Evolutionary conservation across 2,888 invertebrate genomes (phyloP), one percentile per base, ranked within the genome.

Genomic region (Cenopis cana): DNA sequence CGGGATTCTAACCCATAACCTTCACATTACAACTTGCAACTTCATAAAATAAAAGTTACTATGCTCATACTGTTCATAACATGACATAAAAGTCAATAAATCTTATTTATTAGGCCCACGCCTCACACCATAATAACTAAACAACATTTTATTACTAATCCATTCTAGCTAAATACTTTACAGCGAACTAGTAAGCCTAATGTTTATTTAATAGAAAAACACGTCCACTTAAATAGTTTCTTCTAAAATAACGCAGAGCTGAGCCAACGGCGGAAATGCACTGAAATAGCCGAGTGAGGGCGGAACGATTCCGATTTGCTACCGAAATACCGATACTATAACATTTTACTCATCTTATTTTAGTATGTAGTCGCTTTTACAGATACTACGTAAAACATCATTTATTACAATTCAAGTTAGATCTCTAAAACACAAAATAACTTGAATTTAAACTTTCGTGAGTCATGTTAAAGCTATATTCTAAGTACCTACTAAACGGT

Each of bases 241-340:
- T 46, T 70, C 65, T 59, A 65, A 65, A 65, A 70, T 59, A 70
- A 70, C 72, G 41, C 69, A 59, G 29, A 52, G 56, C 36, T 52
- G 67, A 64, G 46, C 61, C 46, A 56, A 20, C 69, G 64, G 79
- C 89, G 89, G 89, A 89, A 87, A 85, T 81, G 79, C 74, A 81
- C 85, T 77, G 78, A 86, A 89, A 89, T 89, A 88, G 76, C 82
- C 81, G 81, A 82, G 76, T 80, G 76, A 68, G 65, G 41, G 62
- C 69, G 76, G 76, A 81, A 79, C 81, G 81, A 79, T 80, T 79
- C 76, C 76, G 76, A 76, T 77, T 78, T 76, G 74, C 77, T 75
- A 75, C 75, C 74, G 74, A 72, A 77, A 77, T 76, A 68, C 55
- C 61, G 68, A 65, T 71, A 71, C 67, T 50, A 62, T 72, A 41